Percentiles rank a stretch among this genome's conserved stretches.
phyloP scores from a whole-genome alignment of 2,888 invertebrate species.

The Rhimphoctona megacephalus region DNA sequence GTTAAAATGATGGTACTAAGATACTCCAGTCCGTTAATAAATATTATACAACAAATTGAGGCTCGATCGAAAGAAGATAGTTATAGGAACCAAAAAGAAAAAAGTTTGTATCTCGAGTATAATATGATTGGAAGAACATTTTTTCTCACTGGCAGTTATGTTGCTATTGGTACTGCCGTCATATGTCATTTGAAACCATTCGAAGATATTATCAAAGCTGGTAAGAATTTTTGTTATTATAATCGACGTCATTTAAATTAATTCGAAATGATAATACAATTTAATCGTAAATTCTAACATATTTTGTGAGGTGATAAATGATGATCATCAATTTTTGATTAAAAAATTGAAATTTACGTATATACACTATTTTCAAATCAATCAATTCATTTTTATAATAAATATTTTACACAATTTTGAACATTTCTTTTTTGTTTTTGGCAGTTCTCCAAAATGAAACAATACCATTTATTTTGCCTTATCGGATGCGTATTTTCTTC shows the following conservation, averaged over 20 bases:
- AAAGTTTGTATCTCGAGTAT: slow-evolving; percentile 44
- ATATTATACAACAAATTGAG: slow-evolving; percentile 36
- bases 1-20: slow-evolving; percentile 55
- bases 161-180: slow-evolving; percentile 32
- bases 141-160: slow-evolving; percentile 39
- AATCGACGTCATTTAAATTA: neutral
- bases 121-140: slow-evolving; percentile 41
- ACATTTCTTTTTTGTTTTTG: neutral
- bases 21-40: slow-evolving; percentile 23
- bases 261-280: no score
- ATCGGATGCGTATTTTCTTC: slow-evolving; percentile 60
- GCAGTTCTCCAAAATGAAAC: slow-evolving; percentile 60
- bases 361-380: neutral
- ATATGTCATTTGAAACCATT: slow-evolving; percentile 39
- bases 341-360: neutral
- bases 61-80: slow-evolving; percentile 6
- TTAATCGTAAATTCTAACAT: no score
- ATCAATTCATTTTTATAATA: neutral
- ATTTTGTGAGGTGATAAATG: neutral
- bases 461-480: slow-evolving; percentile 59
- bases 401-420: neutral
- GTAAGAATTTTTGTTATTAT: slow-evolving; percentile 40
- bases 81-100: slow-evolving; percentile 40
- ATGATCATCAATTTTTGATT: neutral
- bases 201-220: slow-evolving; percentile 51